phyloP scores from a whole-genome alignment of 2,113 vertebrate species.

The Motacilla tschutschensis region DNA sequence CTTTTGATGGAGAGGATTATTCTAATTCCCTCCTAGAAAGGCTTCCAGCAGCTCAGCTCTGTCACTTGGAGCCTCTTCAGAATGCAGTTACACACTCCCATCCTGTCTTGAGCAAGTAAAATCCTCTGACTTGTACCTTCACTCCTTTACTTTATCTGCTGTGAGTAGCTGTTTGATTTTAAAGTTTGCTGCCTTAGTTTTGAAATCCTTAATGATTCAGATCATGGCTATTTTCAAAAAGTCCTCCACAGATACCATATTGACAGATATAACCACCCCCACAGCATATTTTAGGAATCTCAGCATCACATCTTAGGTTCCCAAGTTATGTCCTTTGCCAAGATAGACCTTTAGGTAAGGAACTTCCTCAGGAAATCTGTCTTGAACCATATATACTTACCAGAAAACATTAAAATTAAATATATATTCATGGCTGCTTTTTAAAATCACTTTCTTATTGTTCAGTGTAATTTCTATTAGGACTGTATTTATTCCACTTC shows the following conservation, averaged over 20 bases:
- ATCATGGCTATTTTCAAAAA: slow-evolving; percentile 45
- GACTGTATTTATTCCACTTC: background rate
- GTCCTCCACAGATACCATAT: slow-evolving; percentile 53
- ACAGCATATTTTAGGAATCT: slow-evolving; percentile 52
- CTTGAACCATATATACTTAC: background rate
- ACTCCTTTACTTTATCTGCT: slow-evolving; percentile 12
- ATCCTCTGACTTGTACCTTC: background rate
- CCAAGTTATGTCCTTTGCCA: slow-evolving; percentile 45
- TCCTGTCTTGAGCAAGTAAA: slow-evolving; percentile 1
- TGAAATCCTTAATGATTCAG: slow-evolving; percentile 28
- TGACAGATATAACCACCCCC: slow-evolving; percentile 50
- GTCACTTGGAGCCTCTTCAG: slow-evolving; percentile 44
- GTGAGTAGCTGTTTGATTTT: slow-evolving; percentile 30
- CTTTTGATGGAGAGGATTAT: slow-evolving; percentile 60
- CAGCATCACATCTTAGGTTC: slow-evolving; percentile 37
- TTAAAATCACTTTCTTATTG: background rate
- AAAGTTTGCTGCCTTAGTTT: slow-evolving; percentile 32
- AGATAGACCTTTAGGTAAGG: slow-evolving; percentile 42
- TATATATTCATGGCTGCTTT: background rate
- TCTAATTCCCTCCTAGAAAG: slow-evolving; percentile 55
- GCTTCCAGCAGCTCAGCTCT: slow-evolving; percentile 51
- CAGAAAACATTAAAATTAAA: background rate
- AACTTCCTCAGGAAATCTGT: slow-evolving; percentile 54
- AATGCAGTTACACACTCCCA: background rate
- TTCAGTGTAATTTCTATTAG: background rate